A percentile compares a stretch with the other conserved stretches of the same genome.
Conservation (phyloP, 1,140 invertebrate genomes). For the Drosophila nannoptera region DNA sequence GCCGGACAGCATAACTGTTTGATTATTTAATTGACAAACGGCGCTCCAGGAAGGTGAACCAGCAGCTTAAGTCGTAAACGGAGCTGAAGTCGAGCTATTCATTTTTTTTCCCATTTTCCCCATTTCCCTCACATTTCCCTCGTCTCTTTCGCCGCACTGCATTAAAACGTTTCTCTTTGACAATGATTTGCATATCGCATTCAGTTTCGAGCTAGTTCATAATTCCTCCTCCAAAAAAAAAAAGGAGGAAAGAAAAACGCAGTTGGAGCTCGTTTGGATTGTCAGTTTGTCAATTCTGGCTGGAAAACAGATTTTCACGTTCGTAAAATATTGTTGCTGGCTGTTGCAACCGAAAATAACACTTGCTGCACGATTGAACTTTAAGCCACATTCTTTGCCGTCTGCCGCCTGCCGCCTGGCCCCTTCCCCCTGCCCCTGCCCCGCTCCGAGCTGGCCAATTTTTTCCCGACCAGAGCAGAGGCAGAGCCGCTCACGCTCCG, state of each 20-base stretch:
- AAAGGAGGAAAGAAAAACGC: background rate
- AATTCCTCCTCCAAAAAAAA: slow-evolving; percentile 27
- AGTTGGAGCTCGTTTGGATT: slow-evolving; percentile 41
- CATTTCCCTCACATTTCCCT: slow-evolving; percentile 36
- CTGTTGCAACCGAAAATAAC: slow-evolving; percentile 50
- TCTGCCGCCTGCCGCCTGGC: slow-evolving; percentile 44
- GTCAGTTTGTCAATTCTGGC: background rate
- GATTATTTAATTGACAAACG: slow-evolving; percentile 10
- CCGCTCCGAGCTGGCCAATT: slow-evolving; percentile 55
- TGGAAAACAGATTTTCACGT: slow-evolving; percentile 5
- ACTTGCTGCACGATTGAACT: slow-evolving; percentile 77
- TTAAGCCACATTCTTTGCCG: slow-evolving; percentile 73
- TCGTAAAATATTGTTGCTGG: background rate
- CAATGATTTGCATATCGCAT: slow-evolving; percentile 64
- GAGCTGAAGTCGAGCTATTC: slow-evolving; percentile 18
- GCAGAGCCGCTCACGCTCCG: slow-evolving; percentile 33
- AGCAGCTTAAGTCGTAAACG: background rate
- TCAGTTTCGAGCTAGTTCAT: slow-evolving; percentile 30
- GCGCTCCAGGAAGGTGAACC: slow-evolving; percentile 14
- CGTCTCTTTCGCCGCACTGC: slow-evolving; percentile 31
- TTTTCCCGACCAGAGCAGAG: slow-evolving; percentile 29
- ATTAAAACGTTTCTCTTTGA: slow-evolving; percentile 65
- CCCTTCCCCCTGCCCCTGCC: slow-evolving; percentile 52
- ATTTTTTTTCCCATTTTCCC: slow-evolving; percentile 21
- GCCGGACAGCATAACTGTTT: slow-evolving; percentile 25